A percentile compares a stretch with the other conserved stretches of the same genome.
phyloP scores from a whole-genome alignment of 1,140 invertebrate genomes.

The Oryzaephilus surinamensis region DNA sequence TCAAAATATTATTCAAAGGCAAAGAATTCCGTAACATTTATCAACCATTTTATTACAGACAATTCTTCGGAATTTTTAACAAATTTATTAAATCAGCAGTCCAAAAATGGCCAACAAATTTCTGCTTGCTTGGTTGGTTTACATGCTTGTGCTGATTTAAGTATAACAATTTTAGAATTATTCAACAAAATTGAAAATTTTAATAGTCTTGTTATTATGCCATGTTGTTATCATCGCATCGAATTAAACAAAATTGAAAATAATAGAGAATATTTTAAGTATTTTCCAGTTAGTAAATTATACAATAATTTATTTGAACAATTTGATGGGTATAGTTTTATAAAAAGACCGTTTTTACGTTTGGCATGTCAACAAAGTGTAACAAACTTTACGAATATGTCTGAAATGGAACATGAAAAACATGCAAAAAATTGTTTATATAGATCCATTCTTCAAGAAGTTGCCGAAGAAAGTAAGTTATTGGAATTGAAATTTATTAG shows the following conservation, averaged over 20 bases:
- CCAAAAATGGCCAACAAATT: slow-evolving; percentile 30
- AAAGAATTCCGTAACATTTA: slow-evolving; percentile 43
- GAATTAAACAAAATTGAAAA: slow-evolving; percentile 11
- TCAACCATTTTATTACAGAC: slow-evolving; percentile 42
- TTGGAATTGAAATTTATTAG: no score
- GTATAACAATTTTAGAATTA: slow-evolving; percentile 57
- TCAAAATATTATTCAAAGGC: slow-evolving; percentile 42
- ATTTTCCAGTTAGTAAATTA: slow-evolving; percentile 56
- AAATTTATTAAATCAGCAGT: neutral
- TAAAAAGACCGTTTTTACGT: slow-evolving; percentile 52
- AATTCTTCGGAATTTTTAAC: slow-evolving; percentile 33
- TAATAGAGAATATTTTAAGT: slow-evolving; percentile 44
- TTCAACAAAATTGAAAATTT: slow-evolving; percentile 52
- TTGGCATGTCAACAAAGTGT: slow-evolving; percentile 49
- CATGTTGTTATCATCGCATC: slow-evolving; percentile 71
- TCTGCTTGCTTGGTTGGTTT: slow-evolving; percentile 54
- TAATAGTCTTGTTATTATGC: slow-evolving; percentile 56
- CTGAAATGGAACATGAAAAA: slow-evolving; percentile 35
- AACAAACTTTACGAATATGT: slow-evolving; percentile 37
- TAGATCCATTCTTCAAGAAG: slow-evolving; percentile 48
- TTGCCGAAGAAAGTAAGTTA: slow-evolving; percentile 44
- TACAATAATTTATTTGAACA: no score
- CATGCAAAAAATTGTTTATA: slow-evolving; percentile 47
- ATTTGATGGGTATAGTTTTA: slow-evolving; percentile 35
- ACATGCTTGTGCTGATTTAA: slow-evolving; percentile 78